Conservation (phyloP, 2,113 vertebrate species). For the Amphiprion ocellaris region DNA sequence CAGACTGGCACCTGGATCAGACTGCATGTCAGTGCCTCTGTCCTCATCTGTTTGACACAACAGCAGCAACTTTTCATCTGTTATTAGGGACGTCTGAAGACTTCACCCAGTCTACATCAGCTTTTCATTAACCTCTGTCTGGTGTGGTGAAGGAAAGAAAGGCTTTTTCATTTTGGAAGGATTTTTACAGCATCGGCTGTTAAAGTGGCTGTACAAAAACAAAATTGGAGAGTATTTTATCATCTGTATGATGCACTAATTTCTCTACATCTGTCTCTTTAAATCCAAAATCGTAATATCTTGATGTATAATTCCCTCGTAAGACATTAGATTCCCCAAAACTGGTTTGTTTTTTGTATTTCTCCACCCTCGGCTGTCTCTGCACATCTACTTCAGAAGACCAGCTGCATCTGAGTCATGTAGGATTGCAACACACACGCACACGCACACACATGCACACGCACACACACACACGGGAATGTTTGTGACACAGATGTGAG, state of each 20-base stretch:
- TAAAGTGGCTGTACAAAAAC: neutral
- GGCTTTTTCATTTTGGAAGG: constrained; percentile 9
- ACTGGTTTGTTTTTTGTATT: constrained; percentile 4
- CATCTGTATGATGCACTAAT: neutral
- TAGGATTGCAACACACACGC: constrained; percentile 55
- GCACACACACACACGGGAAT: constrained; percentile 23
- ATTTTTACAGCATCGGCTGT: constrained; percentile 6
- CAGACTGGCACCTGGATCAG: constrained; percentile 75
- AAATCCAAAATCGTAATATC: neutral
- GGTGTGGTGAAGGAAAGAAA: constrained; percentile 5
- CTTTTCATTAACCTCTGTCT: constrained; percentile 39
- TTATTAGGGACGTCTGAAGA: constrained; percentile 31
- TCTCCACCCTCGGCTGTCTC: constrained; percentile 22
- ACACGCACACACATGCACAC: constrained; percentile 26
- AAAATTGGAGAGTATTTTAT: neutral
- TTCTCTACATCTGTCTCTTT: neutral
- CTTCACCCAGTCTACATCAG: constrained; percentile 34
- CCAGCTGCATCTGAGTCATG: constrained; percentile 81
- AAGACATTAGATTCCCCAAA: constrained; percentile 14
- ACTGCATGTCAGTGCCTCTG: constrained; percentile 42
- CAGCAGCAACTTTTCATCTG: constrained; percentile 56
- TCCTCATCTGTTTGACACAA: constrained; percentile 57
- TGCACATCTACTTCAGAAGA: constrained; percentile 35
- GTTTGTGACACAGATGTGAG: constrained; percentile 73
- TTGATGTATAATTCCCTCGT: constrained; percentile 7